phyloP scores from a whole-genome alignment of 2,113 vertebrate genomes.

The Axis porcinus region DNA sequence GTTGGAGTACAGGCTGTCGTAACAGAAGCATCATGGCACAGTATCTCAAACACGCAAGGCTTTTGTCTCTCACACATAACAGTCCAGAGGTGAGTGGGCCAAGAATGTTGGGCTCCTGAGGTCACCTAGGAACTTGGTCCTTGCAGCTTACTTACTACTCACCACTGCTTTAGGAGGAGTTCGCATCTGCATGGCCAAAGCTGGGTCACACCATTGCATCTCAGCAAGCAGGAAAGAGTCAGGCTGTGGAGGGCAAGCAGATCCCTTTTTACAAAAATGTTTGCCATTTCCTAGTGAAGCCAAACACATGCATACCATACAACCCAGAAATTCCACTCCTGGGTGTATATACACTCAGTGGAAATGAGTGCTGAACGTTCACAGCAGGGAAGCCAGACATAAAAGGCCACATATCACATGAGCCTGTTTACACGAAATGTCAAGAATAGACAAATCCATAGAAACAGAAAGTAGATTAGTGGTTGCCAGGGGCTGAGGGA shows the following conservation, averaged over 20 bases:
- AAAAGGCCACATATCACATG: neutral
- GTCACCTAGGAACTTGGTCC: neutral
- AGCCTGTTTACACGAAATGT: neutral
- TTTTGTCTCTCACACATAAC: neutral
- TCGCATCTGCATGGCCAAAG: neutral
- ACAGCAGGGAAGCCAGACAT: neutral
- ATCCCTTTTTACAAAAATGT: neutral
- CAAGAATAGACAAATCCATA: neutral
- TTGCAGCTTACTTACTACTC: fast-evolving
- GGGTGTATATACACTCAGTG: no score
- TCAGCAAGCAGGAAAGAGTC: neutral
- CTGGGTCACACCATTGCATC: neutral
- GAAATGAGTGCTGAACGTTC: neutral
- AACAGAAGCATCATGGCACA: neutral
- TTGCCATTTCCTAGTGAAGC: neutral
- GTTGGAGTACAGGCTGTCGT: neutral
- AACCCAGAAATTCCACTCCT: neutral
- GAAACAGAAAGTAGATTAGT: neutral
- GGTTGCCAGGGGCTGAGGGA: neutral
- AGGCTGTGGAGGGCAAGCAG: neutral
- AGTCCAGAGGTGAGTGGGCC: neutral
- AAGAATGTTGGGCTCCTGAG: neutral
- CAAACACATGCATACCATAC: neutral
- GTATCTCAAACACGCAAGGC: neutral
- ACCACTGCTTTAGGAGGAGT: neutral